phyloP scores from a whole-genome alignment of 2,113 vertebrate species.

The Pongo abelii region DNA sequence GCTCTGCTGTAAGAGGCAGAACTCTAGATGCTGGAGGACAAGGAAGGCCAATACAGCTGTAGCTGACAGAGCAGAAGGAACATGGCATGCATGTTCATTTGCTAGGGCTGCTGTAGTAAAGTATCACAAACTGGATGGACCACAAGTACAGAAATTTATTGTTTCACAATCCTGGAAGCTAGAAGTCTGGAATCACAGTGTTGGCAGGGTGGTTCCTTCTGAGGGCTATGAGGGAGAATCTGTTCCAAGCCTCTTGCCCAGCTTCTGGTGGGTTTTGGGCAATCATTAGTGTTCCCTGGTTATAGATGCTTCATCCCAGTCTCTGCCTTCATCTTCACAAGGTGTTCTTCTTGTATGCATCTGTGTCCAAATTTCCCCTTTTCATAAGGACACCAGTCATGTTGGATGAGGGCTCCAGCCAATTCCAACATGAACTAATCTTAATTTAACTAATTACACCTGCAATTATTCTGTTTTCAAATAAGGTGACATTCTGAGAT shows the following conservation, averaged over 20 bases:
- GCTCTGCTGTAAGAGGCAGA: not conserved
- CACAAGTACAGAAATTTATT: not conserved
- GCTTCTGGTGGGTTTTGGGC: not conserved
- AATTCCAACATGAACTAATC: not conserved
- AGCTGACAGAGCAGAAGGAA: not conserved
- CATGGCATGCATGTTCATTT: rapidly evolving
- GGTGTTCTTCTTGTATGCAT: not conserved
- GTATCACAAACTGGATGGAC: no score
- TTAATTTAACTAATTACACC: not conserved
- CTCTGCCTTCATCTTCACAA: not conserved
- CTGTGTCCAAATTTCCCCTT: not conserved
- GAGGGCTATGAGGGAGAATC: not conserved
- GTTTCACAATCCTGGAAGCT: not conserved
- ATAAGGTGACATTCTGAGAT: not conserved
- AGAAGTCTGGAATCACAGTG: not conserved
- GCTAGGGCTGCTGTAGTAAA: not conserved
- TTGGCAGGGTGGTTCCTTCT: not conserved
- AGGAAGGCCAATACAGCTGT: not conserved
- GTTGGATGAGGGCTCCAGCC: not conserved
- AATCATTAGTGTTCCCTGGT: not conserved
- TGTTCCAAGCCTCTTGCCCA: not conserved
- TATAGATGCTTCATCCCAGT: not conserved
- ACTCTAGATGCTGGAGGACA: not conserved
- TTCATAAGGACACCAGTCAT: not conserved
- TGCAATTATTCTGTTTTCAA: not conserved